Evolutionary conservation across 2,113 vertebrate genomes (phyloP).

Genomic region (Pseudolaguvia tuberculata): DNA sequence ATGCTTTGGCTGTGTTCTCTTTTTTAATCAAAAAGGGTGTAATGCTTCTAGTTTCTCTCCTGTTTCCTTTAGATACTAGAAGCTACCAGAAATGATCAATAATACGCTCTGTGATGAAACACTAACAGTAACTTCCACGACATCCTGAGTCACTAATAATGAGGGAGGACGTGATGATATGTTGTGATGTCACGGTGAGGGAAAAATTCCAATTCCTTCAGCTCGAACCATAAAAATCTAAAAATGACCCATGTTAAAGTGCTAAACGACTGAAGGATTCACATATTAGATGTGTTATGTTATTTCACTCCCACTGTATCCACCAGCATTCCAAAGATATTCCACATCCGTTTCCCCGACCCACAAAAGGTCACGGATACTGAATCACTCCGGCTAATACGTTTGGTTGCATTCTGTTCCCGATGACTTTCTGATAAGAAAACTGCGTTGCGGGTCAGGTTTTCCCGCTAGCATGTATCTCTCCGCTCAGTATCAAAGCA

Average conservation of each 20-base stretch:
- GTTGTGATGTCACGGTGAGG: neutral
- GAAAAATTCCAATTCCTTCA: too few relatives aligned
- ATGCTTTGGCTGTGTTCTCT: neutral
- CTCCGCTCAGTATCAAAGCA: slow-evolving; percentile 53
- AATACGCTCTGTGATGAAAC: neutral
- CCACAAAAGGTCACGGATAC: slow-evolving; percentile 19
- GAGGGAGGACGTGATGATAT: neutral
- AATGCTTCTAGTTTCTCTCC: neutral
- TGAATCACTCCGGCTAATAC: neutral
- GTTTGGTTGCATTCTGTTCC: neutral
- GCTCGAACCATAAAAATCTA: too few relatives aligned
- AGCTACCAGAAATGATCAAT: neutral
- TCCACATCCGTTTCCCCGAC: neutral
- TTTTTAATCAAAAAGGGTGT: neutral
- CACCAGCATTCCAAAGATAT: slow-evolving; percentile 5
- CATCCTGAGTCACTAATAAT: neutral
- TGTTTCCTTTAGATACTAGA: neutral
- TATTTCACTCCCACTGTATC: neutral
- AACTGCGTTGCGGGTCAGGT: slow-evolving; percentile 10
- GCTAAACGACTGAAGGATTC: too few relatives aligned
- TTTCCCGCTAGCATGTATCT: slow-evolving; percentile 1
- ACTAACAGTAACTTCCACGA: neutral
- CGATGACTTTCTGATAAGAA: slow-evolving; percentile 38
- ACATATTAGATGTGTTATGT: neutral
- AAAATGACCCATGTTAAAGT: too few relatives aligned